Evolutionary conservation across 2,113 vertebrate genomes (phyloP), one percentile per base, ranked within the genome.

Genomic region (Montifringilla adamsi): DNA sequence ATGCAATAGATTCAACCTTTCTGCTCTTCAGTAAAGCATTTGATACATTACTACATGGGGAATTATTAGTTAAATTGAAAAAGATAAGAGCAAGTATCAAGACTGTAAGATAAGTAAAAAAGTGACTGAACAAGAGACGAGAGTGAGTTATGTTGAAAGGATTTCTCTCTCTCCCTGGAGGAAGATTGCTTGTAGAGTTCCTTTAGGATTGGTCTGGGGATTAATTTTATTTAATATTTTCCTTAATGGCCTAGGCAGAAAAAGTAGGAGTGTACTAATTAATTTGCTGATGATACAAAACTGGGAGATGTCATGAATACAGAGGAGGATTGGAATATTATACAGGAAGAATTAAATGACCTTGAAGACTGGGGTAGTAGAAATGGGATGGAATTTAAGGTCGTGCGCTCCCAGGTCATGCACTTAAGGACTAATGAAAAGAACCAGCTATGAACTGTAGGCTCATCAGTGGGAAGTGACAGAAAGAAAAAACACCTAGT

Each of bases 221-320:
- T 94, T 97, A 94, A 97, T 97, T 96, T 97, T 97, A 96, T 95
- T 97, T 97, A 96, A 97, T 97, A 97, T 95, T 95, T 94, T 96
- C 96, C 86, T 96, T 97, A 97, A 97, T 97, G 95, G 89, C 91
- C 91, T 97, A 94, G 93, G 95, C 94, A 95, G 89, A 95, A 92
- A 94, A 97, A 95, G 94, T 93, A 97, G 95, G 94, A 94, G 96
- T 97, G 87, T 92, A 94, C 95, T 97, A 97, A 97, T 97, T 97
- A 97, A 97, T 96, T 97, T 97, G 93, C 93, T 94, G 96, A 95
- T 95, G 94, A 94, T 94, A 97, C 91, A 89, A 97, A 95, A 94
- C 89, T 93, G 94, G 91, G 94, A 94, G 91, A 95, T 93, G 83
- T 95, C 89, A 77, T 89, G 94, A 97, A 96, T 97, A 94, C 96